Evolutionary conservation across 2,113 vertebrate species (phyloP).

Genomic region (Sprattus sprattus): DNA sequence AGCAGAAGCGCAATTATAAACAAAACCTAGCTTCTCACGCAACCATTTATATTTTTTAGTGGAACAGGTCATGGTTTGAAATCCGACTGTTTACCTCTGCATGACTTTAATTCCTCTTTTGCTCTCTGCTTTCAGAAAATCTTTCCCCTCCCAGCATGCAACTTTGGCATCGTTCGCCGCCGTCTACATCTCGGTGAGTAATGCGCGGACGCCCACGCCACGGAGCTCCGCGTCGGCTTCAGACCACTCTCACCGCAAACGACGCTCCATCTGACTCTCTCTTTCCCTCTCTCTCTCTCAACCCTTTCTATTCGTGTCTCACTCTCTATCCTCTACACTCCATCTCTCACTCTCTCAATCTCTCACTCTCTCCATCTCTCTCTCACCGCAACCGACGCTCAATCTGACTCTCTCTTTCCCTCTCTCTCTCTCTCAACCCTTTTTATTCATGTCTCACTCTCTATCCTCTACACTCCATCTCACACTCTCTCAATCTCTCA

Average conservation of each 20-base stretch:
- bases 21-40: neutral
- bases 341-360: neutral
- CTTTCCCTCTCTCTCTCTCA: neutral
- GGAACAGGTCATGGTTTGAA: constrained; percentile 11
- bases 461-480: constrained; percentile 11
- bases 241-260: neutral
- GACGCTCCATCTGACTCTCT: neutral
- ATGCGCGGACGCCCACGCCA: constrained; percentile 20
- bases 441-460: neutral
- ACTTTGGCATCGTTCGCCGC: constrained; percentile 96
- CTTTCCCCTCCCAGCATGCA: constrained; percentile 96
- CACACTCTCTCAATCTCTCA: neutral
- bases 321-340: neutral
- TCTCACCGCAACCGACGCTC: neutral
- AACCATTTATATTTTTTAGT: neutral
- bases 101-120: constrained; percentile 13
- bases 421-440: neutral
- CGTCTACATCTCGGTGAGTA: constrained; percentile 96
- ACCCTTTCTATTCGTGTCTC: neutral
- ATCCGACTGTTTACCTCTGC: neutral
- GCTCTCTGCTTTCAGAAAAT: constrained; percentile 85
- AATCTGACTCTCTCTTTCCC: neutral
- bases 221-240: neutral
- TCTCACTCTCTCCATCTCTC: neutral
- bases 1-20: neutral